These are phyloP conservation scores for Ursus arctos DNA, from an alignment of 2,113 vertebrate species.

Conservation along the genomic window DNA sequence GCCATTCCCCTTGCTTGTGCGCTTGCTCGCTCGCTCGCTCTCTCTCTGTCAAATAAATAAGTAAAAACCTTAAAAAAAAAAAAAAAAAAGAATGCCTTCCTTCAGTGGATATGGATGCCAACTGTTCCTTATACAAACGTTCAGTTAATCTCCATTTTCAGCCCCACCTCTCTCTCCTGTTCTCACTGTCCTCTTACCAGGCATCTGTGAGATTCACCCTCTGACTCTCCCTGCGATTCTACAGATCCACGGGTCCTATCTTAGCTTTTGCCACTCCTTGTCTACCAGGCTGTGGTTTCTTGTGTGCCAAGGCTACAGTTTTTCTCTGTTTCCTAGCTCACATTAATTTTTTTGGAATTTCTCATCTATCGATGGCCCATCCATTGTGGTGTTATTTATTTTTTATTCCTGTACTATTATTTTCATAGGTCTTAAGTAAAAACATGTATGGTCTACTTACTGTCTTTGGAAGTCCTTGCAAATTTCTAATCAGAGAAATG, in stretches of 20 bases:
- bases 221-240: background rate
- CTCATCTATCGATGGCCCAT: background rate
- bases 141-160: background rate
- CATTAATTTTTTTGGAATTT: constrained; percentile 7
- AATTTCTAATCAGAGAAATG: constrained; percentile 56
- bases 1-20: background rate
- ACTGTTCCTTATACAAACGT: background rate
- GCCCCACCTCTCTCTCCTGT: background rate
- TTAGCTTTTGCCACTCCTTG: background rate
- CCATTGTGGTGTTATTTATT: background rate
- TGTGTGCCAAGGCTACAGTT: background rate
- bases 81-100: too few relatives aligned
- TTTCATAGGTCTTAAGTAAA: constrained; percentile 41
- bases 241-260: background rate
- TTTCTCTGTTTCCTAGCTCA: background rate
- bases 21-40: background rate
- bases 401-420: constrained; percentile 8
- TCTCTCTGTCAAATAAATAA: background rate
- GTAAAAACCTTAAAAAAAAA: background rate
- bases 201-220: background rate
- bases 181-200: background rate
- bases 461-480: constrained; percentile 51
- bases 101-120: background rate
- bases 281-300: background rate
- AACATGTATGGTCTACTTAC: background rate